Base-by-base conservation (phyloP, 2,113 vertebrate genomes). In the Dolichallabes microphthalmus region DNA sequence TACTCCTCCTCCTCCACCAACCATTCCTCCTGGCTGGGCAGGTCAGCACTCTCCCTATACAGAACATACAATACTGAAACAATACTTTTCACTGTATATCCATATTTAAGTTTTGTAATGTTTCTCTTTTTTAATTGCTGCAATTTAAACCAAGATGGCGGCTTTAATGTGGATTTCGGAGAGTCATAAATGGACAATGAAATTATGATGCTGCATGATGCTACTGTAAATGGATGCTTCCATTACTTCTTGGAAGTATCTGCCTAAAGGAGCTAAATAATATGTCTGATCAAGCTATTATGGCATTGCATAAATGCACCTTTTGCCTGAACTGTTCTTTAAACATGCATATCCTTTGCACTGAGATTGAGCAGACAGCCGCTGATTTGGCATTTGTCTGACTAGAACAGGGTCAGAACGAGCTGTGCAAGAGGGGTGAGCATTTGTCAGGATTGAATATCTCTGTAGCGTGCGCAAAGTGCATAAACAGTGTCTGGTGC, bases 21-120 rank as follows among this genome's bases (percentile, higher is more conserved):
- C 98, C 39, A 97, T 99, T 61, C 98, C 98, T 69, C 97, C 98
- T 1, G 96, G 95, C 35, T 96, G 97, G 79, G 96, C 97, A 87
- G 97, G 98, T 99, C 93, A 92, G 94, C 87, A 53, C 30, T 57
- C 19, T 32, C 11, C 17, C 20, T 22, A 64, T 79, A 27, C 3
- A 17, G 22, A 20, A 86, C 13, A 35, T 60, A 39, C 19, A 79
- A 60, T 60, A 39, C 19, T 25, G 6, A 58, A 39, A 76, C 8
- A 0, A 45, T 14, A 58, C 19, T 58, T 9, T 32, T 17, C 7
- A 30, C 25, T 35, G 1, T 60, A 12, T 13, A 35, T 55, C 2
- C 25, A 79, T 30, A 60, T 76, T 27, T 52, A 1, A 3, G 39
- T 50, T 50, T 71, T 10, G 8, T 20, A 35, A 75, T 27, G 25